These are phyloP conservation scores for Chalcis sispes DNA, from an alignment of 2,888 invertebrate genomes.

Conservation along the genomic window DNA sequence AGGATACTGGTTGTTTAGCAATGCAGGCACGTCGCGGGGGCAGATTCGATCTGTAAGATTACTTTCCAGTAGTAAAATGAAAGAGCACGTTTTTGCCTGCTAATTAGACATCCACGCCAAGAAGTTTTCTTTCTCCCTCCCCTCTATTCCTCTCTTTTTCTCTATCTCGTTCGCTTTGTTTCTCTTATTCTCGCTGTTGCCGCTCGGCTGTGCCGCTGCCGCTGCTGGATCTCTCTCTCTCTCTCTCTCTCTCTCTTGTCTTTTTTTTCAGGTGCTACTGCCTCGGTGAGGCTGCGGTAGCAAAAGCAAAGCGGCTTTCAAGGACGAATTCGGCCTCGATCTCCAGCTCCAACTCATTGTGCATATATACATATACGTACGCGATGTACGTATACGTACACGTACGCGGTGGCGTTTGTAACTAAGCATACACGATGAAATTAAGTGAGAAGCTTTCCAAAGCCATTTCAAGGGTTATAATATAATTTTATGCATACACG, in stretches of 20 bases:
- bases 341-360: conserved; percentile 10
- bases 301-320: conserved; percentile 4
- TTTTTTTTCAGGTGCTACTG: neutral
- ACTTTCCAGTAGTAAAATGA: conserved; percentile 52
- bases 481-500: neutral
- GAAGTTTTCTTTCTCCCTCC: conserved; percentile 9
- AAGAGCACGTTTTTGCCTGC: conserved; percentile 52
- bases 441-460: neutral
- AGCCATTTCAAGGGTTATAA: neutral
- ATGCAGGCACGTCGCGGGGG: conserved; percentile 38
- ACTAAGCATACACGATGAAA: neutral
- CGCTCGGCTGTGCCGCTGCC: neutral
- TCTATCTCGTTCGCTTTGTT: neutral
- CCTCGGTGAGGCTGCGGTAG: no score
- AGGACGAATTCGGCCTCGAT: conserved; percentile 27
- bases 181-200: neutral
- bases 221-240: neutral
- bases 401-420: neutral
- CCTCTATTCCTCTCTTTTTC: conserved; percentile 22
- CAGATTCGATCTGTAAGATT: conserved; percentile 47
- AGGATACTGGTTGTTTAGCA: conserved; percentile 6
- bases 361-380: neutral
- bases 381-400: no score
- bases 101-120: conserved; percentile 45
- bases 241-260: neutral